Conservation (phyloP, 2,113 vertebrate species). For the Glareola pratincola region DNA sequence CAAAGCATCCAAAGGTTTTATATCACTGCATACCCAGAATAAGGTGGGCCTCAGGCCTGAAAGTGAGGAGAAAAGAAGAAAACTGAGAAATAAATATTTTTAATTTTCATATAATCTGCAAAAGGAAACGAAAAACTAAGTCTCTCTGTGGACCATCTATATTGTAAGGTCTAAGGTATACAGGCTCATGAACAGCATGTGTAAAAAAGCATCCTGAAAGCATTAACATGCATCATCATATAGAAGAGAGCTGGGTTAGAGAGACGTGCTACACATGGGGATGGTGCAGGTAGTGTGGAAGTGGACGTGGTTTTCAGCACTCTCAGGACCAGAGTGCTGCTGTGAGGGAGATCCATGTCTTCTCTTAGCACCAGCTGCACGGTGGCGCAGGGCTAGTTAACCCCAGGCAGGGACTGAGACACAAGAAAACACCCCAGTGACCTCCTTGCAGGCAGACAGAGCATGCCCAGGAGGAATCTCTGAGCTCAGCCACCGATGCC, state of each 20-base stretch:
- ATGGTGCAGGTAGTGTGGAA: background rate
- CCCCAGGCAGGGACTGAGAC: fast-evolving
- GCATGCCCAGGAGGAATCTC: background rate
- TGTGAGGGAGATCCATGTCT: background rate
- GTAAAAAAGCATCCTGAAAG: background rate
- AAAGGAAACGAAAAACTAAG: background rate
- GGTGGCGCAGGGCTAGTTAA: background rate
- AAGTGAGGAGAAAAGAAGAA: background rate
- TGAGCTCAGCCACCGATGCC: background rate
- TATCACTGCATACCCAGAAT: background rate
- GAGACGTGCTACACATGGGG: fast-evolving
- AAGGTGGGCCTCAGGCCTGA: background rate
- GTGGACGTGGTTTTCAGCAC: background rate
- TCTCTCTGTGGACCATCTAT: background rate
- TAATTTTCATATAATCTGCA: background rate
- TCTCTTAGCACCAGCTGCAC: background rate
- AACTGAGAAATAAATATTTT: background rate
- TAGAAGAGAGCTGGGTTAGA: background rate
- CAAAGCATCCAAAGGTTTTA: background rate
- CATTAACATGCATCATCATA: background rate
- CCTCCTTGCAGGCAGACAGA: background rate
- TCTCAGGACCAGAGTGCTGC: background rate
- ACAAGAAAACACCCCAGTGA: background rate
- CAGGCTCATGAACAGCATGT: background rate
- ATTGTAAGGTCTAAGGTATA: background rate